phyloP scores from a whole-genome alignment of 2,888 invertebrate species.

The Andrena marginata region DNA sequence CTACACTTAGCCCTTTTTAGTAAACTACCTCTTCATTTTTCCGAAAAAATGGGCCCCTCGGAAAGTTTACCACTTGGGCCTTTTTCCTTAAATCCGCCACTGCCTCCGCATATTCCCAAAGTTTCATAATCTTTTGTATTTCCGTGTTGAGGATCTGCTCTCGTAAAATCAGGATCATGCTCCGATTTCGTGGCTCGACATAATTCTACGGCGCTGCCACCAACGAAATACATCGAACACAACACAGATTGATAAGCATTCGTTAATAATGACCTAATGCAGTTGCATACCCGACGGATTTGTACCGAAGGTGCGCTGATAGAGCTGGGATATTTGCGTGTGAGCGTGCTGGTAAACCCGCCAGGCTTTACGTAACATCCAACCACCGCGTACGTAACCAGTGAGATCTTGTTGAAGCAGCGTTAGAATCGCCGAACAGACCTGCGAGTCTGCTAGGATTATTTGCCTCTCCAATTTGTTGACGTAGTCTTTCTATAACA shows the following conservation, averaged over 20 bases:
- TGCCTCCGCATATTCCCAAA: no score
- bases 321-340: constrained; percentile 86
- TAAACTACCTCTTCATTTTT: no score
- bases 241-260: neutral
- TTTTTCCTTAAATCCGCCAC: no score
- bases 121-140: no score
- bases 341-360: constrained; percentile 89
- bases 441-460: constrained; percentile 89
- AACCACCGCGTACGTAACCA: constrained; percentile 88
- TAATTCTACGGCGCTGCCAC: no score
- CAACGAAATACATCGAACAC: neutral
- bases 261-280: neutral
- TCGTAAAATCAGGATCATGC: no score
- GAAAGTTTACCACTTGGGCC: no score
- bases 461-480: constrained; percentile 88
- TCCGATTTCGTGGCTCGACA: no score
- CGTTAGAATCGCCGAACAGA: constrained; percentile 88
- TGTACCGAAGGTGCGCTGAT: constrained; percentile 85
- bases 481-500: constrained; percentile 76
- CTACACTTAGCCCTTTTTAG: no score
- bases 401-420: constrained; percentile 89
- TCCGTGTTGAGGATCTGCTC: no score
- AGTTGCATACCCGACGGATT: constrained; percentile 75
- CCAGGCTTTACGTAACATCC: constrained; percentile 90
- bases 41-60: no score